Percentiles rank a stretch among this genome's conserved stretches.
Evolutionary conservation across 1,140 invertebrate species (phyloP).

Genomic region (Drosophila fuyamai): DNA sequence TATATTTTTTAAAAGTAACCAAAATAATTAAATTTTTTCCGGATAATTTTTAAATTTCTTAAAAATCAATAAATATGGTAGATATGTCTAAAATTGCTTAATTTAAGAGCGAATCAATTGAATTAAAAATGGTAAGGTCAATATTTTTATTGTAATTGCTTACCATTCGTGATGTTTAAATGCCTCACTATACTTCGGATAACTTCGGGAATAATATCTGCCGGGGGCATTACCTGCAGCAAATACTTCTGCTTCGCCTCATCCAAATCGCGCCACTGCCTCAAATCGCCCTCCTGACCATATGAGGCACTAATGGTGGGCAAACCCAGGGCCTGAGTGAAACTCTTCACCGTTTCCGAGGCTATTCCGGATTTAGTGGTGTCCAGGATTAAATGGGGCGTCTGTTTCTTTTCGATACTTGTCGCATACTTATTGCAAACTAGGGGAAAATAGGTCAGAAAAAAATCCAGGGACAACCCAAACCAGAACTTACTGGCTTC

Average conservation of each 20-base stretch:
- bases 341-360: conserved; percentile 93
- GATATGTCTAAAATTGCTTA: too few species aligned
- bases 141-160: background rate
- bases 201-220: conserved; percentile 92
- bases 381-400: conserved; percentile 92
- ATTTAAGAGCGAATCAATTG: too few species aligned
- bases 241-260: conserved; percentile 89
- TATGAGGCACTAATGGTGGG: conserved; percentile 94
- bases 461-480: too few species aligned
- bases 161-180: conserved; percentile 93
- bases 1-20: too few species aligned
- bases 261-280: conserved; percentile 91
- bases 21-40: too few species aligned
- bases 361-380: conserved; percentile 90
- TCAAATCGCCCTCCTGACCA: conserved; percentile 92
- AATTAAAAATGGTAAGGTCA: too few species aligned
- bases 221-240: conserved; percentile 91
- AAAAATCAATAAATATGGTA: too few species aligned
- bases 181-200: conserved; percentile 91
- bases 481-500: conserved; percentile 86
- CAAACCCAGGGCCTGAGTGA: conserved; percentile 90
- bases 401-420: conserved; percentile 87
- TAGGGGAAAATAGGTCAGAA: conserved; percentile 50
- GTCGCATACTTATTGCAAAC: conserved; percentile 90
- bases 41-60: too few species aligned